These are phyloP conservation scores for Botrylloides violaceus DNA, from an alignment of 23 tunicate species.

Conservation along the genomic window DNA sequence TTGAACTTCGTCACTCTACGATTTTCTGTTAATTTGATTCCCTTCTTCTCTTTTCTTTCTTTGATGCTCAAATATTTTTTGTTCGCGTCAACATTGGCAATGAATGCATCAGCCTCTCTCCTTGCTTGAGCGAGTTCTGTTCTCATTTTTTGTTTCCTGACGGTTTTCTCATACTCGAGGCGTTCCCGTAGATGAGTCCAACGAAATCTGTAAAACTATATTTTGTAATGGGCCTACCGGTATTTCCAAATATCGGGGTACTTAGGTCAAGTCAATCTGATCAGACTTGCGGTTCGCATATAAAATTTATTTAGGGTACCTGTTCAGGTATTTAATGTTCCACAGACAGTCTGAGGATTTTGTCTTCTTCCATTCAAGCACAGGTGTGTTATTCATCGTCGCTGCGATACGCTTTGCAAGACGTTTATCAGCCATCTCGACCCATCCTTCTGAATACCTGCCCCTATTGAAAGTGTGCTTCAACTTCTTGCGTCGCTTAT, in stretches of 20 bases:
- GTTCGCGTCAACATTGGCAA: slow-evolving; percentile 49
- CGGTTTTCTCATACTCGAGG: slow-evolving; percentile 47
- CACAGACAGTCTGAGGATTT: slow-evolving; percentile 55
- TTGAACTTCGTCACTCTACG: slow-evolving; percentile 25
- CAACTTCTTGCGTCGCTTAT: slow-evolving; percentile 15
- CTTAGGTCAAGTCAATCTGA: too few species aligned
- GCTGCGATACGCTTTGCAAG: slow-evolving; percentile 65
- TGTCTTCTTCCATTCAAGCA: slow-evolving; percentile 71
- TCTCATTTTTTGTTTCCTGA: slow-evolving; percentile 40
- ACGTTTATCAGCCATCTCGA: slow-evolving; percentile 80
- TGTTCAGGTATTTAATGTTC: slow-evolving; percentile 81
- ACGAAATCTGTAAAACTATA: slow-evolving; percentile 43
- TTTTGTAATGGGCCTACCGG: not conserved
- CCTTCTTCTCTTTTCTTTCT: slow-evolving; percentile 54
- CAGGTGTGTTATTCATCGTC: slow-evolving; percentile 66
- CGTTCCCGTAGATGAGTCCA: slow-evolving; percentile 74
- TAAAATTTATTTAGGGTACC: too few species aligned
- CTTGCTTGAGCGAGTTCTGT: slow-evolving; percentile 63
- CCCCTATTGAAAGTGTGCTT: slow-evolving; percentile 52
- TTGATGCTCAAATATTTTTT: slow-evolving; percentile 52
- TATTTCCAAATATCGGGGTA: too few species aligned
- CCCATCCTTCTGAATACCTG: slow-evolving; percentile 79
- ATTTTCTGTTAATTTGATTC: slow-evolving; percentile 35
- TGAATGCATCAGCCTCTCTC: slow-evolving; percentile 59
- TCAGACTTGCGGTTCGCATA: too few species aligned